phyloP scores from a whole-genome alignment of 2,888 invertebrate genomes.

The Leuctra nigra region DNA sequence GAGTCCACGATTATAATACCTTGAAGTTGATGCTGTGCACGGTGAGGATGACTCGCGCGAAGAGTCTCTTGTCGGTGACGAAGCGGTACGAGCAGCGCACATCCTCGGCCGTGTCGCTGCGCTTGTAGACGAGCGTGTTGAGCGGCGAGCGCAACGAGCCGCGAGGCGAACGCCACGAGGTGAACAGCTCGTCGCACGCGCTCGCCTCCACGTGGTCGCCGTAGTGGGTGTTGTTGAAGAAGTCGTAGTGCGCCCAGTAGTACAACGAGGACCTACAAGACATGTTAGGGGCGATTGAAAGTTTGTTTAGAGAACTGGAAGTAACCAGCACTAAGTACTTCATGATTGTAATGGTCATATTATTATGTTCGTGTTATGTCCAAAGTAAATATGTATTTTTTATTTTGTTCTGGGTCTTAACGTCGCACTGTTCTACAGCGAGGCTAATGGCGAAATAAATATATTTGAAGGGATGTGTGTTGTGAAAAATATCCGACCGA shows the following conservation, averaged over 20 bases:
- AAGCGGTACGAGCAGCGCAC: slow-evolving; percentile 78
- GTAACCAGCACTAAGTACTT: too few relatives aligned
- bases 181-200: slow-evolving; percentile 81
- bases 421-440: too few relatives aligned
- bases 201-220: slow-evolving; percentile 76
- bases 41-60: slow-evolving; percentile 72
- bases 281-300: background rate
- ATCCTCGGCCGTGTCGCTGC: slow-evolving; percentile 62
- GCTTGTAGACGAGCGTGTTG: slow-evolving; percentile 81
- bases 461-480: too few relatives aligned
- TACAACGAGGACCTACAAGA: slow-evolving; percentile 72
- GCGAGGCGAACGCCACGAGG: slow-evolving; percentile 71
- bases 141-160: slow-evolving; percentile 75
- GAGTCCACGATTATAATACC: too few relatives aligned
- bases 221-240: slow-evolving; percentile 83
- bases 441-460: too few relatives aligned
- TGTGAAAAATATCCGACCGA: too few relatives aligned
- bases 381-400: too few relatives aligned
- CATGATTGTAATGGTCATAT: too few relatives aligned
- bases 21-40: slow-evolving; percentile 75
- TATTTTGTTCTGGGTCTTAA: too few relatives aligned
- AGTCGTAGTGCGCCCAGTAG: slow-evolving; percentile 92
- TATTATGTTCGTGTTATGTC: too few relatives aligned
- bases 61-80: slow-evolving; percentile 73
- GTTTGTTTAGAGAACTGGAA: too few relatives aligned